phyloP scores from a whole-genome alignment of 2,888 invertebrate genomes.

The Zaprionus lineosus region DNA sequence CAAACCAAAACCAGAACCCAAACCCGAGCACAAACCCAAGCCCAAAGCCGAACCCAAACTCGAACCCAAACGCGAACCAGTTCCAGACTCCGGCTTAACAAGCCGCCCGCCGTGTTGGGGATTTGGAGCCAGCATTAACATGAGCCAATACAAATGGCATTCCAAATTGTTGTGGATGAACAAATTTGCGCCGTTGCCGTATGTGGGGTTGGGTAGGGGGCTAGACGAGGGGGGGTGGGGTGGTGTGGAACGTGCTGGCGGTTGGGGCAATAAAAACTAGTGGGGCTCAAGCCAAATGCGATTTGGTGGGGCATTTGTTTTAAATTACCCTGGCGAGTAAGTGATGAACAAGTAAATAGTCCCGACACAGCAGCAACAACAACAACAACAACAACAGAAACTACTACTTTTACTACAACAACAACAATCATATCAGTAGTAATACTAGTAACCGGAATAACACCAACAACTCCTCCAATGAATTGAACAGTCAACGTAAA shows the following conservation, averaged over 20 bases:
- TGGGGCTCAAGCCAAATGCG: slow-evolving; percentile 62
- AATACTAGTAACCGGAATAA: no score
- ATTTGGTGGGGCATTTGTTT: slow-evolving; percentile 78
- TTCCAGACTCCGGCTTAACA: slow-evolving; percentile 20
- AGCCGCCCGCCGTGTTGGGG: slow-evolving; percentile 61
- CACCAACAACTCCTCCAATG: no score
- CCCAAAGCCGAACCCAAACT: neutral
- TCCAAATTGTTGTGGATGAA: slow-evolving; percentile 79
- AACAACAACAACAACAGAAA: slow-evolving; percentile 13
- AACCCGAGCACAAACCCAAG: slow-evolving; percentile 4
- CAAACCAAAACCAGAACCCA: slow-evolving; percentile 2
- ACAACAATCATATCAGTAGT: slow-evolving; percentile 28
- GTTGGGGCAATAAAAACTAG: slow-evolving; percentile 67
- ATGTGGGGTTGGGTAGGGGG: no score
- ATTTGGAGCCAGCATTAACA: slow-evolving; percentile 70
- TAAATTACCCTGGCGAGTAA: slow-evolving; percentile 78
- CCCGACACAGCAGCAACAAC: slow-evolving; percentile 32
- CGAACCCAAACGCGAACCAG: slow-evolving; percentile 1
- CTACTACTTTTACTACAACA: slow-evolving; percentile 8
- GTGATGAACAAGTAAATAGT: slow-evolving; percentile 72
- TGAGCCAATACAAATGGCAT: slow-evolving; percentile 79
- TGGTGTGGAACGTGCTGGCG: neutral
- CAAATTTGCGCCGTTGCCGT: slow-evolving; percentile 56
- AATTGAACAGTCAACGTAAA: slow-evolving; percentile 56
- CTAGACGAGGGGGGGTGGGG: neutral